These are phyloP conservation scores for Thamnophis sirtalis DNA, from an alignment of 2,113 vertebrate genomes.

Conservation along the genomic window DNA sequence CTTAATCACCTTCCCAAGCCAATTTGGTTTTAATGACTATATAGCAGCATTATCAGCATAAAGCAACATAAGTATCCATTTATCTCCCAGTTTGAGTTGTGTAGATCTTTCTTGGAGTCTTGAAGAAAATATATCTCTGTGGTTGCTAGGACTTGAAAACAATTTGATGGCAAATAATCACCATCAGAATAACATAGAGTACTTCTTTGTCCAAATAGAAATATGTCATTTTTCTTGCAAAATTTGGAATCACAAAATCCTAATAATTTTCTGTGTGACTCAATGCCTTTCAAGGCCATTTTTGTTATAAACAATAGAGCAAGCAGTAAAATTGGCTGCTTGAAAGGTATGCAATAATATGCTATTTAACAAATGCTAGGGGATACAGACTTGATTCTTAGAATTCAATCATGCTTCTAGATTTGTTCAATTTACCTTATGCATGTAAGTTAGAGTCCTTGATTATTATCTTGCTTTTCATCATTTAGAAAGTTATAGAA, in stretches of 20 bases:
- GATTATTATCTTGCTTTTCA: background rate
- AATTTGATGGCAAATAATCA: background rate
- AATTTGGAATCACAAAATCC: background rate
- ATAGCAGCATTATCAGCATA: background rate
- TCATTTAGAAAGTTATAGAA: background rate
- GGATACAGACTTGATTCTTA: background rate
- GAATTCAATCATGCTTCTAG: background rate
- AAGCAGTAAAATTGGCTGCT: background rate
- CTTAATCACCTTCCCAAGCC: background rate
- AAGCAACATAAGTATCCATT: background rate
- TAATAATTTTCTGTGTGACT: background rate
- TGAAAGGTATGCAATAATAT: background rate
- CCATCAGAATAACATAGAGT: background rate
- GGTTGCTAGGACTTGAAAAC: background rate
- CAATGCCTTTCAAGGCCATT: background rate
- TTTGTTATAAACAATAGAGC: background rate
- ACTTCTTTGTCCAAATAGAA: background rate
- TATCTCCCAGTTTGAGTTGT: background rate
- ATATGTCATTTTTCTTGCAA: background rate
- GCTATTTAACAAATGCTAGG: background rate
- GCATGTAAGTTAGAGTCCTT: background rate
- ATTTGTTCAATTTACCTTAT: background rate
- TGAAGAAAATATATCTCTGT: background rate
- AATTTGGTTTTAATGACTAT: background rate
- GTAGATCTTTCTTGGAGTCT: background rate